Evolutionary conservation across 2,888 invertebrate species (phyloP).

Genomic region (Dromius quadrimaculatus): DNA sequence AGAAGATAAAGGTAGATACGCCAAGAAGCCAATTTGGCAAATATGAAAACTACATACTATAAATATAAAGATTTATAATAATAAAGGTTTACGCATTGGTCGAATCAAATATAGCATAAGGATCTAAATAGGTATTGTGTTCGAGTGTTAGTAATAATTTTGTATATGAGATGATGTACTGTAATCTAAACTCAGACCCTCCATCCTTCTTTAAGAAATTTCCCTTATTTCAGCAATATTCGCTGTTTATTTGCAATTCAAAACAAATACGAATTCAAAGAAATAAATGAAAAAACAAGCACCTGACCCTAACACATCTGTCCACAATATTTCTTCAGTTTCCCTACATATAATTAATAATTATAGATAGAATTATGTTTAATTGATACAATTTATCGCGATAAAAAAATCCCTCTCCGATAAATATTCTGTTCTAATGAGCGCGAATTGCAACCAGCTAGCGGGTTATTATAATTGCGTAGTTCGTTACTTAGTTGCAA

Average conservation of each 20-base stretch:
- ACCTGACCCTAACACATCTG: conserved; percentile 36
- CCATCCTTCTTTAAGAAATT: no score
- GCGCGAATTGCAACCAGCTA: conserved; percentile 28
- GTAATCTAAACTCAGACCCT: no score
- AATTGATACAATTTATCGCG: conserved; percentile 51
- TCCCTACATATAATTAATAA: conserved; percentile 51
- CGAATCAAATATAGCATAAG: no score
- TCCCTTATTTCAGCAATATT: no score
- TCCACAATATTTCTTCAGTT: conserved; percentile 46
- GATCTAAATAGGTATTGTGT: no score
- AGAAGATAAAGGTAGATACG: no score
- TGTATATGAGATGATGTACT: no score
- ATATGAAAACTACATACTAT: no score
- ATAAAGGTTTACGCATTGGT: no score
- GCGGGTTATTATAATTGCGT: conserved; percentile 49
- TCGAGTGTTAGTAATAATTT: no score
- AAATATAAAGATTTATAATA: no score
- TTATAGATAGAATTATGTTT: conserved; percentile 52
- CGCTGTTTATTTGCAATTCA: not conserved
- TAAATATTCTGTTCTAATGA: conserved; percentile 50
- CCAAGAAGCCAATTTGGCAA: no score
- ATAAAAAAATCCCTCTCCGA: conserved; percentile 38
- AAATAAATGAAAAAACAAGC: conserved; percentile 10
- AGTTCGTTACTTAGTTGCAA: conserved; percentile 51
- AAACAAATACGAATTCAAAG: conserved; percentile 3